Percentiles rank a stretch among this genome's conserved stretches.
phyloP scores from a whole-genome alignment of 2,888 invertebrate species.

The Cheiracanthium punctorium region DNA sequence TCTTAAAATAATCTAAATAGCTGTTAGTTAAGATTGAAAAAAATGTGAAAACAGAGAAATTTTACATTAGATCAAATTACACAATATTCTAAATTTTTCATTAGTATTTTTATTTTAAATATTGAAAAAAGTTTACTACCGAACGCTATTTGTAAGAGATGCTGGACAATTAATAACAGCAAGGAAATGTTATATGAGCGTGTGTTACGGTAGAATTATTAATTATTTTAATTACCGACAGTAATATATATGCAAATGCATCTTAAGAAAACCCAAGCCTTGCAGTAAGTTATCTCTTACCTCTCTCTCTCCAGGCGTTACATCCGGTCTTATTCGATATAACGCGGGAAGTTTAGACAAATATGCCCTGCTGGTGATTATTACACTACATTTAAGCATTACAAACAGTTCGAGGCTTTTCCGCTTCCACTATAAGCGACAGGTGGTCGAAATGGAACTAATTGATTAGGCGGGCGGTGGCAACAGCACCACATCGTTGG shows the following conservation, averaged over 20 bases:
- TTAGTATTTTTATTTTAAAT: no score
- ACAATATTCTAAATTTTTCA: no score
- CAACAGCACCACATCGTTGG: conserved; percentile 12
- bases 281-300: neutral
- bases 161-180: neutral
- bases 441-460: conserved; percentile 53
- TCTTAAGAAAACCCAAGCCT: neutral
- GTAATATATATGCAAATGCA: neutral
- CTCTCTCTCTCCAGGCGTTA: conserved; percentile 1
- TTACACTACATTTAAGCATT: neutral
- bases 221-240: neutral
- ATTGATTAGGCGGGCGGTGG: conserved; percentile 47
- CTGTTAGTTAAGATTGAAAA: no score
- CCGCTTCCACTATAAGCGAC: conserved; percentile 34
- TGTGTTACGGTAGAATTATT: neutral
- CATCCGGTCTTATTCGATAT: conserved; percentile 1
- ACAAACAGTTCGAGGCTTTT: neutral
- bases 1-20: no score
- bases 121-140: no score
- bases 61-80: no score
- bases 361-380: neutral
- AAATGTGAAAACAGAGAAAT: no score
- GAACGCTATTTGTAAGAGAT: no score
- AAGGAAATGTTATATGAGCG: neutral
- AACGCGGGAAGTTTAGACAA: neutral